These are phyloP conservation scores for Aramus guarauna DNA, from an alignment of 2,113 vertebrate genomes.

Conservation along the genomic window DNA sequence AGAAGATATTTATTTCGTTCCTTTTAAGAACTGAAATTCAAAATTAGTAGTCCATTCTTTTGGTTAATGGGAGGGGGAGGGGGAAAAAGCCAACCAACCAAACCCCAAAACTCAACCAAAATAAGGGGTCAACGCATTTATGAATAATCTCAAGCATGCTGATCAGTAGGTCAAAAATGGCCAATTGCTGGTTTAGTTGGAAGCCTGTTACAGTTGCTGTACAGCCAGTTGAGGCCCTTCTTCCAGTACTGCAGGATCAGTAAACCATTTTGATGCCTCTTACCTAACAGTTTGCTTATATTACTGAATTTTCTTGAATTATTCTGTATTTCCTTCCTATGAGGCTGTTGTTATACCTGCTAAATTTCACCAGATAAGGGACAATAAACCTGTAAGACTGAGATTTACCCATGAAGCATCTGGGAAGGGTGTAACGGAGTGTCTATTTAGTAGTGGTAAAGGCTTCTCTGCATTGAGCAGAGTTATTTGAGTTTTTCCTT, in stretches of 20 bases:
- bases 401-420: background rate
- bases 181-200: background rate
- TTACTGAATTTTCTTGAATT: background rate
- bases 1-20: background rate
- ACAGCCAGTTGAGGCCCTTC: background rate
- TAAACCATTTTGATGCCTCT: background rate
- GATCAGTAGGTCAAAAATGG: background rate
- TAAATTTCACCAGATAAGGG: background rate
- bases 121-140: background rate
- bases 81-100: background rate
- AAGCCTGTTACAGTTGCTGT: background rate
- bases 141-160: background rate
- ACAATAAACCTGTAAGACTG: background rate
- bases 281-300: background rate
- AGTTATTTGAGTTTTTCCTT: background rate
- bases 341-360: background rate
- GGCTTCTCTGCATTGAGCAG: background rate
- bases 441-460: background rate
- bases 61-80: background rate
- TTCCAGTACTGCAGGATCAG: background rate
- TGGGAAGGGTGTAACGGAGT: background rate
- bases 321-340: background rate
- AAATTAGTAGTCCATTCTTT: background rate
- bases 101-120: background rate
- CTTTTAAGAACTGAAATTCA: background rate